Evolutionary conservation across 2,888 invertebrate genomes (phyloP).

Genomic region (Spisula solida): DNA sequence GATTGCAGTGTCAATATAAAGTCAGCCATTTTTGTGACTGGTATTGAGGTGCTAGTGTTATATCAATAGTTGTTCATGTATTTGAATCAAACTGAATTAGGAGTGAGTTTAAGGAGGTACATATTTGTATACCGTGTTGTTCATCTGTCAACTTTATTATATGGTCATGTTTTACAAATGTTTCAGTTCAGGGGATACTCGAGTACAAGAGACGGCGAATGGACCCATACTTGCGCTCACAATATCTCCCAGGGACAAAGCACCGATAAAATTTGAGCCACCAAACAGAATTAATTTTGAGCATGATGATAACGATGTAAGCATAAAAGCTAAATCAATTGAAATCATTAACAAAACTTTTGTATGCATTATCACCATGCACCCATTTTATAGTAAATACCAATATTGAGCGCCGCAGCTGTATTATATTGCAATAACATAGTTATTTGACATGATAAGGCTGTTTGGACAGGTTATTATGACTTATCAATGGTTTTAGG

Average conservation of each 20-base stretch:
- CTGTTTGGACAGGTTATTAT: too few species aligned
- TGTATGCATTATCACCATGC: neutral
- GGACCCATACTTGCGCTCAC: conserved; percentile 32
- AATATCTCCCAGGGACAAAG: conserved; percentile 9
- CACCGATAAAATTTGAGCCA: conserved; percentile 15
- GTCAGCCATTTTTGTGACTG: neutral
- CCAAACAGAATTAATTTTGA: conserved; percentile 26
- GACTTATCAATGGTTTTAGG: neutral
- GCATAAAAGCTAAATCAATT: neutral
- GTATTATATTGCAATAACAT: too few species aligned
- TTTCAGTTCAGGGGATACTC: neutral
- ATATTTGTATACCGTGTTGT: too few species aligned
- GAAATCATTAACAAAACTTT: too few species aligned
- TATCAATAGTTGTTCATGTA: too few species aligned
- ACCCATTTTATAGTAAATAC: neutral
- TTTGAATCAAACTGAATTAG: too few species aligned
- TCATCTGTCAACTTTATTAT: neutral
- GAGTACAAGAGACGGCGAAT: neutral
- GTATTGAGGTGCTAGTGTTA: neutral
- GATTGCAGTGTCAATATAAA: neutral
- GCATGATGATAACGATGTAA: neutral
- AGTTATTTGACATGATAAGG: too few species aligned
- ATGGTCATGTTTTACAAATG: too few species aligned
- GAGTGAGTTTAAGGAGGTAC: too few species aligned
- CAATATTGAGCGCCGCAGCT: too few species aligned